These are phyloP conservation scores for Drosophila busckii DNA, from an alignment of 1,140 invertebrate species.

Conservation along the genomic window DNA sequence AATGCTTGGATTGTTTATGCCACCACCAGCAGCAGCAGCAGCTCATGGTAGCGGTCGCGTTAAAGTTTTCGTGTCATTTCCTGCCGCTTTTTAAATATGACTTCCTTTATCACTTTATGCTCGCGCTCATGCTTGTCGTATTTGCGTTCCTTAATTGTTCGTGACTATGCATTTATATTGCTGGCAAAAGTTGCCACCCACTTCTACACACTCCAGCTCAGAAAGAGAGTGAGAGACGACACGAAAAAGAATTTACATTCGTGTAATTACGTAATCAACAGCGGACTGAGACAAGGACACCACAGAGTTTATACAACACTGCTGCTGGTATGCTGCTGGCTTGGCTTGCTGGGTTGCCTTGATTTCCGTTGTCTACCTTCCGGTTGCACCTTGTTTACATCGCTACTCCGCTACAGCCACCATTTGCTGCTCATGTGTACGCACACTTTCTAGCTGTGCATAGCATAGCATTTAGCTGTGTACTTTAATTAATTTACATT, in stretches of 20 bases:
- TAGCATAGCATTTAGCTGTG: no score
- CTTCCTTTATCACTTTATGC: constrained; percentile 27
- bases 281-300: constrained; percentile 15
- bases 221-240: no score
- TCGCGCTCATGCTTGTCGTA: constrained; percentile 4
- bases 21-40: no score
- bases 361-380: constrained; percentile 37
- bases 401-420: not conserved
- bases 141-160: constrained; percentile 42
- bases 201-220: no score
- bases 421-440: constrained; percentile 14
- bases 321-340: no score
- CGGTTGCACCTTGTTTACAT: constrained; percentile 30
- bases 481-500: constrained; percentile 62
- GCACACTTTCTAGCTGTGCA: constrained; percentile 6
- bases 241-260: constrained; percentile 49
- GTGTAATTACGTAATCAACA: constrained; percentile 59
- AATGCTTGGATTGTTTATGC: not conserved
- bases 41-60: not conserved
- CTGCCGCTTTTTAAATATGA: constrained; percentile 27
- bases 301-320: constrained; percentile 23
- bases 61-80: constrained; percentile 20
- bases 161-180: constrained; percentile 12
- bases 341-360: constrained; percentile 31
- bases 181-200: no score